phyloP scores from a whole-genome alignment of 2,797 vertebrate species.

The Anabacerthia variegaticeps region DNA sequence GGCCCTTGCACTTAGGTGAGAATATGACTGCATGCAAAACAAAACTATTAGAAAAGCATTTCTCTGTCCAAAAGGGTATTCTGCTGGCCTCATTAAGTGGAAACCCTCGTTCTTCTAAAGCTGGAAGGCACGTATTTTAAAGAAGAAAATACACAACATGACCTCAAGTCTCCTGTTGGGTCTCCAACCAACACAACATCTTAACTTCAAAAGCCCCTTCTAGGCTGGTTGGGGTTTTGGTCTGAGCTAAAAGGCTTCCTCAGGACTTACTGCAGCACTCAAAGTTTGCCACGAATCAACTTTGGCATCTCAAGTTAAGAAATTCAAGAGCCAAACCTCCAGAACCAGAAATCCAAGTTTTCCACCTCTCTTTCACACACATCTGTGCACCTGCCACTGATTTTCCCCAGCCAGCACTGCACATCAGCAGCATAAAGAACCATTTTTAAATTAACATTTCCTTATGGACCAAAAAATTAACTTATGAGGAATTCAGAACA shows the following conservation, averaged over 20 bases:
- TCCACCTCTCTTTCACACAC: neutral
- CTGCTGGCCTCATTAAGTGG: neutral
- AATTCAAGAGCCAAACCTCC: neutral
- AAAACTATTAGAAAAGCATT: neutral
- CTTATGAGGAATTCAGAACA: neutral
- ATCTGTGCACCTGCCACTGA: neutral
- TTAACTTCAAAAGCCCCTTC: neutral
- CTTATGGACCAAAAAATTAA: neutral
- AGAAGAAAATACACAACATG: rapidly evolving
- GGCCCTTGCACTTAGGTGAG: neutral
- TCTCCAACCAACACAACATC: neutral
- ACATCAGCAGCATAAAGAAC: neutral
- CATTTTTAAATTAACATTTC: neutral
- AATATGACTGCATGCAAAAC: neutral
- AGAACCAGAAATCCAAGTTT: neutral
- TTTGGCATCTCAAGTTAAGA: neutral
- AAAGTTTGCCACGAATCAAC: neutral
- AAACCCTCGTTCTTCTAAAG: neutral
- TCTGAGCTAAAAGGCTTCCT: neutral
- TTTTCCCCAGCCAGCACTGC: neutral
- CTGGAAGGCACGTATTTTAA: neutral
- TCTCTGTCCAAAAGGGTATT: neutral
- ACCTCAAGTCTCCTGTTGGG: neutral
- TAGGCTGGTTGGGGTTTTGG: neutral
- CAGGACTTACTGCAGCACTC: neutral